Conservation (phyloP, 2,888 invertebrate genomes). For the Machimus rusticus region DNA sequence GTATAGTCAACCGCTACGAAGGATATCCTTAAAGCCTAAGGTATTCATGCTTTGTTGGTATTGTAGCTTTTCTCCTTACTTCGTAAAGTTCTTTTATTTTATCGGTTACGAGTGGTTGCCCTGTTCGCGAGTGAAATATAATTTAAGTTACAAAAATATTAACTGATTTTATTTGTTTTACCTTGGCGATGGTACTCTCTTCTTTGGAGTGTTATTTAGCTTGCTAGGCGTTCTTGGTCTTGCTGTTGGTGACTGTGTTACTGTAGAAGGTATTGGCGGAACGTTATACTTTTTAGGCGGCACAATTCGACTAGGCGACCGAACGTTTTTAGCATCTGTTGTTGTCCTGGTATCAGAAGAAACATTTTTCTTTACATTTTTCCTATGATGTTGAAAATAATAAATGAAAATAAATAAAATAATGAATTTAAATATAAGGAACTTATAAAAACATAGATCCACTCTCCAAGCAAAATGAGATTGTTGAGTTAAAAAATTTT, state of each 20-base stretch:
- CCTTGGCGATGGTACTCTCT: constrained; percentile 60
- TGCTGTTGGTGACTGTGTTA: constrained; percentile 47
- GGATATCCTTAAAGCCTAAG: neutral
- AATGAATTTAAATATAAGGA: neutral
- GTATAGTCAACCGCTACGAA: constrained; percentile 22
- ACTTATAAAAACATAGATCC: neutral
- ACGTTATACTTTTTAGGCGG: constrained; percentile 61
- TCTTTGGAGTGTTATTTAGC: constrained; percentile 60
- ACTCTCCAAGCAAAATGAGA: neutral
- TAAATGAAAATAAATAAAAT: neutral
- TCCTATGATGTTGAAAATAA: constrained; percentile 33
- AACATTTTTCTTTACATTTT: constrained; percentile 41
- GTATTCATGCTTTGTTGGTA: neutral
- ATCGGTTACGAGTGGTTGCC: constrained; percentile 49
- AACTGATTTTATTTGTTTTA: constrained; percentile 46
- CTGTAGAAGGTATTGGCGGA: constrained; percentile 49
- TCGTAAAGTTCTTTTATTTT: constrained; percentile 44
- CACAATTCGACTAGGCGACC: constrained; percentile 62
- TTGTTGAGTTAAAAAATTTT: neutral
- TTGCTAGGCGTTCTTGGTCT: constrained; percentile 58
- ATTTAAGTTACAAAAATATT: neutral
- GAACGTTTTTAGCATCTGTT: constrained; percentile 52
- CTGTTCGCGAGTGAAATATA: constrained; percentile 40
- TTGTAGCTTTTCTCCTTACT: neutral
- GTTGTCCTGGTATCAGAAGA: constrained; percentile 39